These are phyloP conservation scores for Aphodius sticticus DNA, from an alignment of 2,888 invertebrate genomes.

Conservation along the genomic window DNA sequence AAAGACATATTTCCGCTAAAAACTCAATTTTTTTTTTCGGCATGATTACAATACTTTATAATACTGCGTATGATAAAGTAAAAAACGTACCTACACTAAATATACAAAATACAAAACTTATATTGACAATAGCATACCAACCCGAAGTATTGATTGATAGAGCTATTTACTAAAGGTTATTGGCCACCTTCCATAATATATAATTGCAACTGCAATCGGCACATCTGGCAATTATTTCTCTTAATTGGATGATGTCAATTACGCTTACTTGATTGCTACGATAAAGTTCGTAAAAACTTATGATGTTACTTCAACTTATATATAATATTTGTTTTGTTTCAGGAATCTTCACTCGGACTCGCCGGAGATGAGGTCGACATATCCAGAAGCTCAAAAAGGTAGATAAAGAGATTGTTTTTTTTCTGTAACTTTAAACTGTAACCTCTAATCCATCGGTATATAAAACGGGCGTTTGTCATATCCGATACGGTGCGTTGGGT, in stretches of 20 bases:
- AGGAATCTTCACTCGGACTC: conserved; percentile 65
- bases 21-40: too few species aligned
- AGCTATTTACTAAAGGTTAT: too few species aligned
- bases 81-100: too few species aligned
- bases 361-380: conserved; percentile 64
- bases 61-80: too few species aligned
- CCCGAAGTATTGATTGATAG: too few species aligned
- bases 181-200: background rate
- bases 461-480: background rate
- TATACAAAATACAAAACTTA: too few species aligned
- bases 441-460: background rate
- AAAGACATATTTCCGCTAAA: too few species aligned
- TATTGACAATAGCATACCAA: too few species aligned
- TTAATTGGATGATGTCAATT: background rate
- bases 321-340: conserved; percentile 48
- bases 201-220: background rate
- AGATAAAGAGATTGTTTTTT: conserved; percentile 38
- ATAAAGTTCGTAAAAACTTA: background rate
- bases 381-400: conserved; percentile 64
- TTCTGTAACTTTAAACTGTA: background rate
- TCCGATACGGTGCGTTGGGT: background rate
- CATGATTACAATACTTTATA: too few species aligned
- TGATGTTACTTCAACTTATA: background rate
- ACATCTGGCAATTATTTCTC: background rate
- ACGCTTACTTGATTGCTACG: background rate